phyloP scores from a whole-genome alignment of 2,797 vertebrate genomes.

The Clarias platycephalus region DNA sequence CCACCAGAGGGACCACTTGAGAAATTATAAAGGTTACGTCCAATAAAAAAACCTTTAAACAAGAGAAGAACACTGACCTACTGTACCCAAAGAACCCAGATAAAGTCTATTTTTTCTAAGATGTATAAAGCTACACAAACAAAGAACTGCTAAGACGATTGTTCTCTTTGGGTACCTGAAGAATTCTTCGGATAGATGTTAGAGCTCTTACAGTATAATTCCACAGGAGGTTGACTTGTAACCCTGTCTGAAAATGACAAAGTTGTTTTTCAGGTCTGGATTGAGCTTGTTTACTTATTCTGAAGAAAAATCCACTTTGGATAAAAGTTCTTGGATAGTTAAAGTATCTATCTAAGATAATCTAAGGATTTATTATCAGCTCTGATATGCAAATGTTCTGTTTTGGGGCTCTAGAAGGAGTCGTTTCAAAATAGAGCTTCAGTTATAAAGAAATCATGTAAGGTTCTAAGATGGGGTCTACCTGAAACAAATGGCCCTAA shows the following conservation, averaged over 20 bases:
- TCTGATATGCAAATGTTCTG: not conserved
- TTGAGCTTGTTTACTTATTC: not conserved
- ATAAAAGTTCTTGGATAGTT: not conserved
- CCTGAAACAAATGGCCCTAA: not conserved
- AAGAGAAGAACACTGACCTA: not conserved
- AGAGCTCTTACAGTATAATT: not conserved
- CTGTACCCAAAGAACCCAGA: not conserved
- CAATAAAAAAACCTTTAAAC: not conserved
- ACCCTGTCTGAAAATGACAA: not conserved
- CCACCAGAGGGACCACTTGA: not conserved
- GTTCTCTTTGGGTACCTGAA: not conserved
- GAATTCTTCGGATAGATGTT: not conserved
- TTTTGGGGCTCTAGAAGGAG: not conserved
- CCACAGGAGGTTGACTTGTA: not conserved
- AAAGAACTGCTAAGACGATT: not conserved
- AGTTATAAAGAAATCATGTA: not conserved
- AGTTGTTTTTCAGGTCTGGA: not conserved
- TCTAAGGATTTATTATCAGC: not conserved
- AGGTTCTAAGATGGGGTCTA: not conserved
- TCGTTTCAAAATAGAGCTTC: not conserved
- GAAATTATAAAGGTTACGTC: not conserved
- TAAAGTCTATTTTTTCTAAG: not conserved
- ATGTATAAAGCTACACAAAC: not conserved
- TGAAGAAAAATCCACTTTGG: not conserved
- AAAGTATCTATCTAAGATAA: not conserved